Conservation (phyloP, 92 coral and sea anemone genomes). For the Epizoanthus fatuus region DNA sequence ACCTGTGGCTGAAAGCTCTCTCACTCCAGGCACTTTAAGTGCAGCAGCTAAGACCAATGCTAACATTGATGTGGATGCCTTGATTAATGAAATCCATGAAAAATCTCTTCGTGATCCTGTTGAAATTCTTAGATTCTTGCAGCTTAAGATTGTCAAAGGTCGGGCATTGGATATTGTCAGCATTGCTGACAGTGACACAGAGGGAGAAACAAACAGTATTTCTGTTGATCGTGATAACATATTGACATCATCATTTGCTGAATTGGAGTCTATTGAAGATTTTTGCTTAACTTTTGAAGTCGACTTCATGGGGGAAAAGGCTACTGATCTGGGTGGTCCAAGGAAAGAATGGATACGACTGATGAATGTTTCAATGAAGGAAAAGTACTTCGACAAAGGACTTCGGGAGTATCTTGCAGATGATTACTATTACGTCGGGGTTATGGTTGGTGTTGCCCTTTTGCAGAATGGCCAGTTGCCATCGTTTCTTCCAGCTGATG, state of each 20-base stretch:
- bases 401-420: conserved; percentile 53
- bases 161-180: conserved; percentile 1
- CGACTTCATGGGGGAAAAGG: conserved; percentile 67
- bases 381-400: conserved; percentile 64
- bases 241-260: conserved; percentile 64
- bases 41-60: no score
- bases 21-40: no score
- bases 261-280: conserved; percentile 61
- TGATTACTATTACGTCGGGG: conserved; percentile 62
- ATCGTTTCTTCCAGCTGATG: conserved; percentile 29
- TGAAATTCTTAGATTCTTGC: conserved; percentile 52
- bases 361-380: conserved; percentile 57
- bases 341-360: conserved; percentile 70
- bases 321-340: conserved; percentile 72
- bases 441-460: conserved; percentile 67
- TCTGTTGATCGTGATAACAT: conserved; percentile 63
- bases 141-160: conserved; percentile 38
- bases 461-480: conserved; percentile 70
- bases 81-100: conserved; percentile 32
- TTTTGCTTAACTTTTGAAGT: conserved; percentile 68
- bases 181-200: conserved; percentile 5
- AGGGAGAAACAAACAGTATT: conserved; percentile 61
- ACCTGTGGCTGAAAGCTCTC: no score
- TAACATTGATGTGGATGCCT: no score
- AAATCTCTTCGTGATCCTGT: conserved; percentile 53